phyloP scores from a whole-genome alignment of 2,888 invertebrate genomes.

The Eupelmus urozonus region DNA sequence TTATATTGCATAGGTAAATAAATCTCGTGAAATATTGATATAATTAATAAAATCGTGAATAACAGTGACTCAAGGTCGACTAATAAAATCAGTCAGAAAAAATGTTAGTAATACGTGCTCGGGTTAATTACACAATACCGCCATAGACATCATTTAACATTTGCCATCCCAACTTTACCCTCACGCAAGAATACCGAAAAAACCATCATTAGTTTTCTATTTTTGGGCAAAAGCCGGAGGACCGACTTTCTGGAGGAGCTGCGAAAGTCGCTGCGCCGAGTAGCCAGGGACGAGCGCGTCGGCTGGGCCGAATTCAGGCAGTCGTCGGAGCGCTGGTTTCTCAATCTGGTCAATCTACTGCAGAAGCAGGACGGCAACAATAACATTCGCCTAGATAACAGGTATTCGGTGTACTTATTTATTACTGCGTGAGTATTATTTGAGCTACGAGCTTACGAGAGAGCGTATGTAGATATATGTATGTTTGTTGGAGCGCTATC shows the following conservation, averaged over 20 bases:
- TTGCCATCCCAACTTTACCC: no score
- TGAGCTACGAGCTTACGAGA: no score
- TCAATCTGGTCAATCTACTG: slow-evolving; percentile 52
- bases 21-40: no score
- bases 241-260: slow-evolving; percentile 53
- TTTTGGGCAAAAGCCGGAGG: slow-evolving; percentile 46
- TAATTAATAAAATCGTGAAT: no score
- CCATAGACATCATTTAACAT: no score
- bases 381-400: slow-evolving; percentile 51
- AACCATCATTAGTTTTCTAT: slow-evolving; percentile 50
- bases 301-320: slow-evolving; percentile 62
- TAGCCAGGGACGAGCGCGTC: slow-evolving; percentile 56
- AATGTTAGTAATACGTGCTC: no score
- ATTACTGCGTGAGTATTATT: background rate
- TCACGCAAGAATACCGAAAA: slow-evolving; percentile 4
- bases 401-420: slow-evolving; percentile 49
- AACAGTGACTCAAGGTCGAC: no score
- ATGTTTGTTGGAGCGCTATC: no score
- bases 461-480: no score
- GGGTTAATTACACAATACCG: no score
- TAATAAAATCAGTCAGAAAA: no score
- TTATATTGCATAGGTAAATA: no score
- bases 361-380: slow-evolving; percentile 63
- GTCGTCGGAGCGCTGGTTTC: slow-evolving; percentile 62
- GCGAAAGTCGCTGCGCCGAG: slow-evolving; percentile 25